Conservation (phyloP, 1,140 invertebrate genomes). For the Drosophila virilis region DNA sequence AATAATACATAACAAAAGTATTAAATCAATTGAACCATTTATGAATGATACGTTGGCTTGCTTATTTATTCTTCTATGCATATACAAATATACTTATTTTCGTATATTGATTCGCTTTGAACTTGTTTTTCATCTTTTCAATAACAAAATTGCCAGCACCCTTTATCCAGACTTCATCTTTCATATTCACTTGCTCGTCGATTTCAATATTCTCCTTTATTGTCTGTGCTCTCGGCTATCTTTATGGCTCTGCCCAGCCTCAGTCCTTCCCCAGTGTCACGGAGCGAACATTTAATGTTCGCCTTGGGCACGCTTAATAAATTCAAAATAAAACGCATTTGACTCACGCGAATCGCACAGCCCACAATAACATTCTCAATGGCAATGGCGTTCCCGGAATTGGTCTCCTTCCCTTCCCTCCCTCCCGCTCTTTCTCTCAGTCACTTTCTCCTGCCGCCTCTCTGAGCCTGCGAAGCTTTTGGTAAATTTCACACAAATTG, state of each 20-base stretch:
- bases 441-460: not conserved
- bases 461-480: slow-evolving; percentile 18
- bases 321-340: slow-evolving; percentile 81
- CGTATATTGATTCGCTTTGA: slow-evolving; percentile 9
- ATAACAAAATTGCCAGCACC: slow-evolving; percentile 38
- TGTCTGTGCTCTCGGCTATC: slow-evolving; percentile 59
- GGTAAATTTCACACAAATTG: slow-evolving; percentile 63
- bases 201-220: slow-evolving; percentile 51
- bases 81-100: slow-evolving; percentile 9
- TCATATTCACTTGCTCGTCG: slow-evolving; percentile 22
- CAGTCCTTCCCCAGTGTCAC: slow-evolving; percentile 42
- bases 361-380: slow-evolving; percentile 19
- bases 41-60: not conserved
- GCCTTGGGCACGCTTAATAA: slow-evolving; percentile 79
- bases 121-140: slow-evolving; percentile 25
- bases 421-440: not conserved
- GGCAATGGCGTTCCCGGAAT: slow-evolving; percentile 36
- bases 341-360: slow-evolving; percentile 51
- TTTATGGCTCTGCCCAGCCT: slow-evolving; percentile 57
- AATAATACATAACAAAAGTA: not conserved
- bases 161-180: slow-evolving; percentile 32
- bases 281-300: slow-evolving; percentile 64
- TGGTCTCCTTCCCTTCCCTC: slow-evolving; percentile 2
- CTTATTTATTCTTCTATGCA: slow-evolving; percentile 11
- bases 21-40: not conserved